Evolutionary conservation across 1,140 invertebrate species (phyloP).

Genomic region (Mylabris phalerata): DNA sequence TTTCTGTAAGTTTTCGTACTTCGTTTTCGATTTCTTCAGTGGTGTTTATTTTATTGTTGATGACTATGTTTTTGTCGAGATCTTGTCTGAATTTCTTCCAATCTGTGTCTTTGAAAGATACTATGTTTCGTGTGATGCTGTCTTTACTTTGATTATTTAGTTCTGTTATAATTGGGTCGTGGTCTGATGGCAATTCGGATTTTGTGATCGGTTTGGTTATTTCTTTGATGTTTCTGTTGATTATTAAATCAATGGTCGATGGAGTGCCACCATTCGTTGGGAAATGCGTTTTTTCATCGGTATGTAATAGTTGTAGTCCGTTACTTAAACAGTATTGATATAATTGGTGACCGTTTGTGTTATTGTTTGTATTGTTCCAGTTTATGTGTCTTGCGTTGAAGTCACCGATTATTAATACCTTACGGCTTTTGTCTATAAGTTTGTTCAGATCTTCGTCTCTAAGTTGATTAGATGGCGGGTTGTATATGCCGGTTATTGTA

Average conservation of each 20-base stretch:
- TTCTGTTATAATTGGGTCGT: neutral
- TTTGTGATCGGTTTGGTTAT: neutral
- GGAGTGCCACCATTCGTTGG: neutral
- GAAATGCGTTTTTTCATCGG: too few species aligned
- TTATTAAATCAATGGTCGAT: neutral
- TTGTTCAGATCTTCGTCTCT: neutral
- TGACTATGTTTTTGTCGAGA: neutral
- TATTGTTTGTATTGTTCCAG: too few species aligned
- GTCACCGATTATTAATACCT: too few species aligned
- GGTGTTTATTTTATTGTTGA: neutral
- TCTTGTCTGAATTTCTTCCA: neutral
- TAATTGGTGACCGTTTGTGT: too few species aligned
- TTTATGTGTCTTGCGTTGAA: too few species aligned
- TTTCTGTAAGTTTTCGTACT: neutral
- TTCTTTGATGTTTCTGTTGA: neutral
- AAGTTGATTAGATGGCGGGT: neutral
- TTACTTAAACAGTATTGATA: too few species aligned
- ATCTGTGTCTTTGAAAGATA: neutral
- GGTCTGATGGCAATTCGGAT: neutral
- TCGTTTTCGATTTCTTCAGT: neutral
- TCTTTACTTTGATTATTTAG: too few species aligned
- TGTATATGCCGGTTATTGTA: neutral
- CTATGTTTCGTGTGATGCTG: too few species aligned
- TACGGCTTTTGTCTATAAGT: neutral
- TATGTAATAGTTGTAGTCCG: too few species aligned